These are phyloP conservation scores for Sciaenops ocellatus DNA, from an alignment of 2,797 vertebrate genomes.

Conservation along the genomic window DNA sequence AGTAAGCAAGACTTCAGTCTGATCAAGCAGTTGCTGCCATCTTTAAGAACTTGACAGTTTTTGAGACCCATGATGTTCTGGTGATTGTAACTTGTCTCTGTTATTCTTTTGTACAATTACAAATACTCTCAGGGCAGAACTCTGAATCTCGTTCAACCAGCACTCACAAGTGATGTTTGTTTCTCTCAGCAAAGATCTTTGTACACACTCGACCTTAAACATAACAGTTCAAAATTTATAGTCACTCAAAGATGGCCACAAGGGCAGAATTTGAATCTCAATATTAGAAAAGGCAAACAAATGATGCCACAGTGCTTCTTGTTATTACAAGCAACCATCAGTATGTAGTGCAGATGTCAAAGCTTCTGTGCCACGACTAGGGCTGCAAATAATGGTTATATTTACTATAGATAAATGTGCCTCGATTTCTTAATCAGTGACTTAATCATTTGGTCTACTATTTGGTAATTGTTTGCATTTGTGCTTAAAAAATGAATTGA, in stretches of 20 bases:
- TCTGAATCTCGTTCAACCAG: neutral
- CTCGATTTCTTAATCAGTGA: neutral
- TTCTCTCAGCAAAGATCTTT: neutral
- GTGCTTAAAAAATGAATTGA: neutral
- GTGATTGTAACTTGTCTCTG: neutral
- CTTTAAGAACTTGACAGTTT: neutral
- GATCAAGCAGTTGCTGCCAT: neutral
- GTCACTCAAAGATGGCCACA: neutral
- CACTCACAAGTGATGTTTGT: neutral
- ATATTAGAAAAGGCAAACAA: neutral
- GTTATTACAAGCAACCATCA: neutral
- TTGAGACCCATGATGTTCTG: neutral
- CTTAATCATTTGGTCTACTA: neutral
- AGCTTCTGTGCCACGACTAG: neutral
- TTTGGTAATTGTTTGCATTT: too few relatives aligned
- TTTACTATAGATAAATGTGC: neutral
- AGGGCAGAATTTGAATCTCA: neutral
- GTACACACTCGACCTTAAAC: neutral
- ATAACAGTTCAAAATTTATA: neutral
- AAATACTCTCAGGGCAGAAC: neutral
- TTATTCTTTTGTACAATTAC: neutral
- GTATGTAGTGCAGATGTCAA: neutral
- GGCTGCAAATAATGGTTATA: neutral
- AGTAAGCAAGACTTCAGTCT: neutral
- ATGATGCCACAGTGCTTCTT: neutral